Evolutionary conservation across 2,113 vertebrate species (phyloP), one percentile per base, ranked within the genome.

Genomic region (Hucho hucho): DNA sequence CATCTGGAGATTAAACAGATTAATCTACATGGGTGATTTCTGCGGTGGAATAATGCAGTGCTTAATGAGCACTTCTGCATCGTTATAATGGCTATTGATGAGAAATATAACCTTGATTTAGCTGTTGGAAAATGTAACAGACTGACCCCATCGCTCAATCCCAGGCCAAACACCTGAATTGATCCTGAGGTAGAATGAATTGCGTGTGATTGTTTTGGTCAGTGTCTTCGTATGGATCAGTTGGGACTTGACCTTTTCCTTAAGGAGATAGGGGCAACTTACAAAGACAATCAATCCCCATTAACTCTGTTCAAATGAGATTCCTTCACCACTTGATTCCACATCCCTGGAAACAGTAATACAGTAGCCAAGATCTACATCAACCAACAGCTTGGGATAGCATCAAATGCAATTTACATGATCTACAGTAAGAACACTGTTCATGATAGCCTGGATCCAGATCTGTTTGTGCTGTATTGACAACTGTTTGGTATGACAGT

Each of bases 221-320:
- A 68, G 18, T 14, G 28, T 75, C 64, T 74, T 43, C 2, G 63
- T 24, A 75, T 68, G 26, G 64, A 68, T 53, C 28, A 16, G 7
- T 61, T 24, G 58, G 9, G 37, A 12, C 37, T 43, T 43, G 37
- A 43, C 67, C 18, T 75, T 64, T 29, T 64, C 58, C 25, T 22
- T 14, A 22, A 46, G 28, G 66, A 46, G 20, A 43, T 32, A 69
- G 67, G 14, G 24, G 46, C 16, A 70, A 22, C 12, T 61, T 61
- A 70, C 68, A 76, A 43, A 70, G 58, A 64, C 16, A 64, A 70
- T 70, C 68, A 63, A 46, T 76, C 68, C 46, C 66, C 29, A 64
- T 75, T 47, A 75, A 64, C 58, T 70, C 24, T 28, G 14, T 70
- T 70, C 18, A 70, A 69, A 13, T 46, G 32, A 63, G 32, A n/a